A percentile compares a stretch with the other conserved stretches of the same genome.
Conservation (phyloP, 2,113 vertebrate genomes). For the Podarcis muralis region DNA sequence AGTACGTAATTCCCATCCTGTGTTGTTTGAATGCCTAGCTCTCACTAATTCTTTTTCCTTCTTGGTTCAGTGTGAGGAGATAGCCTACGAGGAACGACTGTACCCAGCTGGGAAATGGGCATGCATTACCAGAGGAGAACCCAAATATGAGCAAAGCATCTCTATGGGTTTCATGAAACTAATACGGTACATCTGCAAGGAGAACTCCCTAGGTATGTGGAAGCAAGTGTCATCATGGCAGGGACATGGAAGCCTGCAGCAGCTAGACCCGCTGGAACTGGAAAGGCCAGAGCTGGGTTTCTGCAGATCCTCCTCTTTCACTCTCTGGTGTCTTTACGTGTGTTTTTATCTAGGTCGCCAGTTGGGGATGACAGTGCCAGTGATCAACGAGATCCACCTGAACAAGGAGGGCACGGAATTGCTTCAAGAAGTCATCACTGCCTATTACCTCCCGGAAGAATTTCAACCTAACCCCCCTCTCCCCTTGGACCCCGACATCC, state of each 20-base stretch:
- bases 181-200: constrained; percentile 90
- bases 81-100: constrained; percentile 79
- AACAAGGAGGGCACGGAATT: constrained; percentile 71
- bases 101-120: constrained; percentile 86
- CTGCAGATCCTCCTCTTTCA: not conserved
- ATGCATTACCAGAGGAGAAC: constrained; percentile 74
- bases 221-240: constrained; percentile 8
- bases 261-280: accelerated
- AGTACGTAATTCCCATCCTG: not conserved
- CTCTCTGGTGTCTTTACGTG: not conserved
- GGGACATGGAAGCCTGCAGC: constrained; percentile 18
- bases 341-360: constrained; percentile 69
- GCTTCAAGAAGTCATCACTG: constrained; percentile 76
- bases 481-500: constrained; percentile 78
- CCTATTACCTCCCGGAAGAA: constrained; percentile 78
- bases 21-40: not conserved
- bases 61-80: constrained; percentile 77
- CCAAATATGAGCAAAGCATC: constrained; percentile 87
- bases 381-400: constrained; percentile 80
- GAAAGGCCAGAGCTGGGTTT: not conserved
- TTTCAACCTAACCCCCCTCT: constrained; percentile 77
- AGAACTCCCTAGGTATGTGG: constrained; percentile 84
- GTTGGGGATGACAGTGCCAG: constrained; percentile 85
- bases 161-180: constrained; percentile 89
- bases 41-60: constrained; percentile 56